Base-by-base conservation (phyloP, 2,113 vertebrate genomes). In the Microcebus ravelobensis region DNA sequence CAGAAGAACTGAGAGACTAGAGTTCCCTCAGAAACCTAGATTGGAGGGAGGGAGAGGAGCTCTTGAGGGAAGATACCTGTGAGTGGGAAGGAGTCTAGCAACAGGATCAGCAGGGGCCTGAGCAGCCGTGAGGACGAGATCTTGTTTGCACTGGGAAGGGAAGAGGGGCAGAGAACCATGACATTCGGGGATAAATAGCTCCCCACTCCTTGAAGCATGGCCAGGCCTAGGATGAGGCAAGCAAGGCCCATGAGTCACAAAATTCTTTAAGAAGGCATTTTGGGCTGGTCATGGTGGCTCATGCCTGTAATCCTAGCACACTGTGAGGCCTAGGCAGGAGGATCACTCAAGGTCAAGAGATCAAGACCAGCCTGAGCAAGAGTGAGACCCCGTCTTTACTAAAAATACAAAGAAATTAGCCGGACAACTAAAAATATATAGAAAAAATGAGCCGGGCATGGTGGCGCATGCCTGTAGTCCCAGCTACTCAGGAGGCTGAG, bases 1-100 rank as follows among this genome's bases (percentile, higher is more conserved):
- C 29, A 52, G 57, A 68, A 36, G 48, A 87, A 3, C 42, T 68
- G 23, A 82, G 67, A 77, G 23, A 85, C 2, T 15, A 59, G 20
- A 18, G 12, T n/a, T 61, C 15, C 11, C 20, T 0, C 31, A n/a
- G 18, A 1, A 31, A 61, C 76, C 9, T 1, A 61, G 5, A 23
- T 42, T 18, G 15, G 25, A 94, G 34, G 39, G 50, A 36, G 6
- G 42, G 2, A 50, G 21, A 14, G 21, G 8, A 3, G 4, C 36
- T 57, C 29, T 39, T 42, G 34, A 11, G 36, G 67, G 39, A 74
- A 96, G 20, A 68, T 23, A 7, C 20, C 13, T 14, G 17, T 20
- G 65, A 59, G 18, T 48, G 1, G 63, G 8, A 5, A 82, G 55
- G 6, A 4, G 18, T 34, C 8, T 25, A 71, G 15, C 4, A 39